A percentile compares a stretch with the other conserved stretches of the same genome.
Evolutionary conservation across 53 echinoderm and acorn worm genomes (phyloP).

Genomic region (Stichopus horrens): DNA sequence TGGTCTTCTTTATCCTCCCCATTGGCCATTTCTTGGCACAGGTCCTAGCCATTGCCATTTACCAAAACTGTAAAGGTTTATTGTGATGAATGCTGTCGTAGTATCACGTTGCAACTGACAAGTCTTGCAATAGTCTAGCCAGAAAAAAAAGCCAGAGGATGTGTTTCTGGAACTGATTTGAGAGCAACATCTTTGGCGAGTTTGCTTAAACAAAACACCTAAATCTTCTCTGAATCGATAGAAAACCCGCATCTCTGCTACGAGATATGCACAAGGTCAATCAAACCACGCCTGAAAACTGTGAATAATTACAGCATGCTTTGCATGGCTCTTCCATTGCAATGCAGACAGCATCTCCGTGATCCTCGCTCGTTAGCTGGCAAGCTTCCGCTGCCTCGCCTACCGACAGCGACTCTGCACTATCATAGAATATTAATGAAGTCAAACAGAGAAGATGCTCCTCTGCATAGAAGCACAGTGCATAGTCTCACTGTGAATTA

Average conservation of each 20-base stretch:
- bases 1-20: no score
- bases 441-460: background rate
- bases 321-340: background rate
- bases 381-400: background rate
- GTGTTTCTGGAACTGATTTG: background rate
- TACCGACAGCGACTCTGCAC: background rate
- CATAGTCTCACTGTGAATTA: no score
- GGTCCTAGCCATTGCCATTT: no score
- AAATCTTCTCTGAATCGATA: background rate
- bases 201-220: background rate
- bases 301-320: slow-evolving; percentile 10
- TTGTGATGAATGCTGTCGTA: background rate
- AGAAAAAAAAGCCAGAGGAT: background rate
- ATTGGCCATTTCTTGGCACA: no score
- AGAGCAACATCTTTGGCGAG: background rate
- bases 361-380: background rate
- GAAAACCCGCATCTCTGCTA: background rate
- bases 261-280: slow-evolving; percentile 21
- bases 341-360: background rate
- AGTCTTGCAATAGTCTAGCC: background rate
- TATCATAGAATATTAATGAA: background rate
- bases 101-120: background rate
- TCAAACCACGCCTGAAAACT: slow-evolving; percentile 24
- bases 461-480: no score
- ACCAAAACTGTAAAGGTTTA: no score